phyloP scores from a whole-genome alignment of 2,113 vertebrate genomes.

The Corythornis cristatus region DNA sequence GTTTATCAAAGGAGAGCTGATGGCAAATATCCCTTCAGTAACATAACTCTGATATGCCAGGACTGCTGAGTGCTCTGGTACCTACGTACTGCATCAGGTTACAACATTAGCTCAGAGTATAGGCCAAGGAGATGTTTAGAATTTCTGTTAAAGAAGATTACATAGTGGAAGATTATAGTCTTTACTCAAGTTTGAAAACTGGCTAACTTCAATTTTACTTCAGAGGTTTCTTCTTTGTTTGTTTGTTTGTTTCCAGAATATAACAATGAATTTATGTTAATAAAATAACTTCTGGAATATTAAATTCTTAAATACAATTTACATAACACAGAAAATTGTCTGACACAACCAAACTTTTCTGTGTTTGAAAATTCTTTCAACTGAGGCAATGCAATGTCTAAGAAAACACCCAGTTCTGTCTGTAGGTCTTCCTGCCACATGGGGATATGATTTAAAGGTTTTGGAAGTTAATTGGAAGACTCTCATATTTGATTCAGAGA shows the following conservation, averaged over 20 bases:
- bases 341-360: not conserved
- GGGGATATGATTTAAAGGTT: not conserved
- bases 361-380: not conserved
- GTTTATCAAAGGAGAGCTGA: slow-evolving; percentile 12
- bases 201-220: not conserved
- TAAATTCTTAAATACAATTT: not conserved
- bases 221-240: not conserved
- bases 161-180: not conserved
- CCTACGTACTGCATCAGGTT: not conserved
- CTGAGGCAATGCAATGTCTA: not conserved
- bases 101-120: not conserved
- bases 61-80: not conserved
- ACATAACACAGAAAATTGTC: not conserved
- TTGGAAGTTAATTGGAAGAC: not conserved
- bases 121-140: not conserved
- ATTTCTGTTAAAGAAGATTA: not conserved
- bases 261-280: not conserved
- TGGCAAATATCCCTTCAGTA: not conserved
- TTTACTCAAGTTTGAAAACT: not conserved
- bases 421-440: not conserved
- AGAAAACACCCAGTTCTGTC: not conserved
- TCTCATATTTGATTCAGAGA: not conserved
- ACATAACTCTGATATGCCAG: not conserved
- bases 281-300: not conserved
- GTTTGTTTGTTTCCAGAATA: not conserved